phyloP scores from a whole-genome alignment of 2,888 invertebrate species.

The Drosophila borealis region DNA sequence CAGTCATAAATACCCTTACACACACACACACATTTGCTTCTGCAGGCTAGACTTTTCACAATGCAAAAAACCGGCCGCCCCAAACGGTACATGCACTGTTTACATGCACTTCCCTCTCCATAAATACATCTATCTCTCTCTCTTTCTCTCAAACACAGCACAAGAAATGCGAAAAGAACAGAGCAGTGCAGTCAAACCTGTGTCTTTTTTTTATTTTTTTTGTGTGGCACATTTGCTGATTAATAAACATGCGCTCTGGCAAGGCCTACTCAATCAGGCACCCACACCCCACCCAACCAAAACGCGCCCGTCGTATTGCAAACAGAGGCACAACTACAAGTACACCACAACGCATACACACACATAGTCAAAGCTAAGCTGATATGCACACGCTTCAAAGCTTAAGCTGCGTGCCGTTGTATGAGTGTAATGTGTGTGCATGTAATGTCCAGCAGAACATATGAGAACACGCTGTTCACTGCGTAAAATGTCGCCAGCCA shows the following conservation, averaged over 20 bases:
- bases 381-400: slow-evolving; percentile 49
- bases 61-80: slow-evolving; percentile 64
- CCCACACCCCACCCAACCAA: slow-evolving; percentile 35
- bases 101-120: slow-evolving; percentile 47
- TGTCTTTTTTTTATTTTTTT: slow-evolving; percentile 32
- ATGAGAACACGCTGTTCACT: slow-evolving; percentile 20
- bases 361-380: slow-evolving; percentile 45
- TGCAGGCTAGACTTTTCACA: slow-evolving; percentile 58
- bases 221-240: slow-evolving; percentile 67
- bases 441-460: slow-evolving; percentile 43
- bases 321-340: slow-evolving; percentile 32
- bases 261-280: slow-evolving; percentile 74
- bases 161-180: slow-evolving; percentile 61
- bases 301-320: slow-evolving; percentile 23
- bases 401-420: slow-evolving; percentile 39
- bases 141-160: slow-evolving; percentile 15
- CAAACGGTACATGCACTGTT: slow-evolving; percentile 64
- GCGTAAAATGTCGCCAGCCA: slow-evolving; percentile 15
- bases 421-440: slow-evolving; percentile 21
- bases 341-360: slow-evolving; percentile 10
- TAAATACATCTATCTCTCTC: slow-evolving; percentile 7
- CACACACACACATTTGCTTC: slow-evolving; percentile 28
- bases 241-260: slow-evolving; percentile 77
- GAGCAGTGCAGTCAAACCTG: slow-evolving; percentile 43
- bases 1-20: slow-evolving; percentile 66